Base-by-base conservation (phyloP, 1,140 invertebrate genomes). In the Formica selysi region DNA sequence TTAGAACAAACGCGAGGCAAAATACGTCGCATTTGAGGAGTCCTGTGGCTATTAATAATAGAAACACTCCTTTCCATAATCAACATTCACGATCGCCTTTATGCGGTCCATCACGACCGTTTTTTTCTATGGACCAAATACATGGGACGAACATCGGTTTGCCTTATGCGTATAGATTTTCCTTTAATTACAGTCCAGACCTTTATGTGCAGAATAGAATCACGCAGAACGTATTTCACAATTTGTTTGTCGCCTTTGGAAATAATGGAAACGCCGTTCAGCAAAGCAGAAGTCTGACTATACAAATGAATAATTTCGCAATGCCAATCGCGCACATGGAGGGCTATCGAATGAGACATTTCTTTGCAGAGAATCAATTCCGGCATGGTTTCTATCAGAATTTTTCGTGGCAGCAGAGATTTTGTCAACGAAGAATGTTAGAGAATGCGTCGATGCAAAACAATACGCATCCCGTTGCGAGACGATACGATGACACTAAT, bases 311-410 rank as follows among this genome's bases (percentile, higher is more conserved):
- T 5, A 90, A 90, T 61, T 90, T 89, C 22, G 71, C 38, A 51
- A 80, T 90, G 59, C 91, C 76, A 44, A 65, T 85, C 4, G 4
- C 48, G 16, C 48, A 51, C 4, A 86, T 91, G 67, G 86, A 87
- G 54, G 90, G 71, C 0, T 86, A 88, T 26, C 61, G 87, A 6
- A 91, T 89, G 36, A 88, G 91, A 11, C 84, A 71, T n/a, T 57
- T 86, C 19, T 79, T 91, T 22, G 76, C 85, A 48, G 90, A 88
- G 19, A 92, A 91, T 67, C 73, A 85, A 16, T 86, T 88, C 65
- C 87, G 86, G 26, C 29, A 87, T 1, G 80, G 87, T 89, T 73
- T 89, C n/a, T 88, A 91, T 73, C 91, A 90, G 8, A 90, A 92
- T 76, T 48, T 87, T 8, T 76, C 86, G 16, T 74, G 83, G 62